A percentile compares a stretch with the other conserved stretches of the same genome.
phyloP scores from a whole-genome alignment of 2,888 invertebrate species.

The Sceliomorpha sp. region DNA sequence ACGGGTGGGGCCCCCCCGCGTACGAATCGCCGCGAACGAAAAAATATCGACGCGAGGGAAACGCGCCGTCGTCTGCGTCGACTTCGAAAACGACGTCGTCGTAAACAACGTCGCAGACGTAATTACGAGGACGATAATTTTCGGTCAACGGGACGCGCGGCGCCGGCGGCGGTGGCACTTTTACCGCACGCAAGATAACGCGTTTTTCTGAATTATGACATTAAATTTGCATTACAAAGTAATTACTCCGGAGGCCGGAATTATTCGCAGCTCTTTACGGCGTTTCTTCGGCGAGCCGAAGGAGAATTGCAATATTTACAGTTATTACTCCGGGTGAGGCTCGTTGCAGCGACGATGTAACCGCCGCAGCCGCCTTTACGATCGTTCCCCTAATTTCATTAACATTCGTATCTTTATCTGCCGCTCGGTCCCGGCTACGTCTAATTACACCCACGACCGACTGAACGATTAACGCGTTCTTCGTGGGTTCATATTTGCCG shows the following conservation, averaged over 20 bases:
- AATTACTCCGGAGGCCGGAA: slow-evolving; percentile 29
- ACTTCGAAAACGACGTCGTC: too few species aligned
- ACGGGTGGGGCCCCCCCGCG: too few species aligned
- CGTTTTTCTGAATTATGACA: slow-evolving; percentile 33
- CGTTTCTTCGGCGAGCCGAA: slow-evolving; percentile 14
- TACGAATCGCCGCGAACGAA: too few species aligned
- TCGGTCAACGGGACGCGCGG: too few species aligned
- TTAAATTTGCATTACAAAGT: slow-evolving; percentile 34
- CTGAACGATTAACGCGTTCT: slow-evolving; percentile 43
- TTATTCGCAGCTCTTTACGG: slow-evolving; percentile 42
- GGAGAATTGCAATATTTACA: slow-evolving; percentile 30
- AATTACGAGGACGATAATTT: too few species aligned
- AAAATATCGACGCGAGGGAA: too few species aligned
- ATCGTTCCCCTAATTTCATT: slow-evolving; percentile 58
- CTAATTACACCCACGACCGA: slow-evolving; percentile 36
- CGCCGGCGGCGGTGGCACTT: too few species aligned
- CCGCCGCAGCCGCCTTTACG: slow-evolving; percentile 40
- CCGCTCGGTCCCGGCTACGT: slow-evolving; percentile 9
- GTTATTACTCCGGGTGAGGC: slow-evolving; percentile 28
- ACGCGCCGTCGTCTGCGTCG: too few species aligned
- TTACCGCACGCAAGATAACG: slow-evolving; percentile 29
- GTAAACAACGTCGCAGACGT: too few species aligned
- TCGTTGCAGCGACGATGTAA: slow-evolving; percentile 24
- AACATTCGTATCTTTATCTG: slow-evolving; percentile 58
- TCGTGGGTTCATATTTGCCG: slow-evolving; percentile 4